These are phyloP conservation scores for Uria lomvia DNA, from an alignment of 2,113 vertebrate genomes.

Conservation along the genomic window DNA sequence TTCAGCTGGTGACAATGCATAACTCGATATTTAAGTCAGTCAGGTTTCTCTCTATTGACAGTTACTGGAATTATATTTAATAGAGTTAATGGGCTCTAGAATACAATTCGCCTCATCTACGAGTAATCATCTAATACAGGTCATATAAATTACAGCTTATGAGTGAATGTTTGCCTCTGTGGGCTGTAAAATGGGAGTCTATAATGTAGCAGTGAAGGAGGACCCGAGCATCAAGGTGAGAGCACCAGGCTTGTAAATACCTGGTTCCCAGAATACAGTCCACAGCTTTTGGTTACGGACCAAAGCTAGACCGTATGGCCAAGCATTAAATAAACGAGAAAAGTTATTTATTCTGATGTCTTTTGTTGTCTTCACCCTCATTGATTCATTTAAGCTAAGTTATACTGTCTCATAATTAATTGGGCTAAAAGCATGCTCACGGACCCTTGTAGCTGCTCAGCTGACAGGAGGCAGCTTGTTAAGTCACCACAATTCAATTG, in stretches of 20 bases:
- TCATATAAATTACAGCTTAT: neutral
- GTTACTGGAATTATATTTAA: neutral
- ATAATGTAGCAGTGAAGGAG: accelerated
- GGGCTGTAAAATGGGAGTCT: neutral
- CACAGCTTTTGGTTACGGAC: neutral
- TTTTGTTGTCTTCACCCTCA: neutral
- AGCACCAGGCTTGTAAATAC: neutral
- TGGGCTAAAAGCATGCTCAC: neutral
- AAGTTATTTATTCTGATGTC: neutral
- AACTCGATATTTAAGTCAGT: neutral
- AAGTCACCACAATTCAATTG: slow-evolving; percentile 32
- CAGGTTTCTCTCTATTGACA: neutral
- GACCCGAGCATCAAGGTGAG: neutral
- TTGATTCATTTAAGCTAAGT: neutral
- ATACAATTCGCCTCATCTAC: neutral
- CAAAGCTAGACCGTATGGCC: neutral
- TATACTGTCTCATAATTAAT: neutral
- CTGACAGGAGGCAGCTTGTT: slow-evolving; percentile 38
- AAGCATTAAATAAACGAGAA: neutral
- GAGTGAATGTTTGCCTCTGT: neutral
- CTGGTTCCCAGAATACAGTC: neutral
- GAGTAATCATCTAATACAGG: neutral
- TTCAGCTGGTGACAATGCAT: neutral
- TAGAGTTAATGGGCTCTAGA: neutral
- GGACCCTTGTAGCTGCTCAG: neutral